A percentile compares a stretch with the other conserved stretches of the same genome.
phyloP scores from a whole-genome alignment of 2,113 vertebrate genomes.

The Burhinus bistriatus region DNA sequence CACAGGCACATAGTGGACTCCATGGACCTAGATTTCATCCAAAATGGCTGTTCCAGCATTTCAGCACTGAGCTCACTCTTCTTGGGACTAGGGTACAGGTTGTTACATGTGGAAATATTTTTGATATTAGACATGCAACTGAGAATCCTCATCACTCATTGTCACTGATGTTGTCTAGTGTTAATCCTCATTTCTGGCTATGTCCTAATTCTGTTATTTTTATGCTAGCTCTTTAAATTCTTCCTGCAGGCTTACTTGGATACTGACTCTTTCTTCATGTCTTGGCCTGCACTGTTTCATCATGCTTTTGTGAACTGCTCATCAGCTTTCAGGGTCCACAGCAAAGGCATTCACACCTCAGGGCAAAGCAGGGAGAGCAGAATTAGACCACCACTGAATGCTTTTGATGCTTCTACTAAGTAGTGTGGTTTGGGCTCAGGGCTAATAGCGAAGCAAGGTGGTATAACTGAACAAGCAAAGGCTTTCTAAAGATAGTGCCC shows the following conservation, averaged over 20 bases:
- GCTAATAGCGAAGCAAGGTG: not conserved
- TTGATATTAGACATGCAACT: not conserved
- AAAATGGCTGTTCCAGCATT: not conserved
- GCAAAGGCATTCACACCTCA: not conserved
- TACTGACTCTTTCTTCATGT: not conserved
- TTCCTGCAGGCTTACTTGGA: not conserved
- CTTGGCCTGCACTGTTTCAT: not conserved
- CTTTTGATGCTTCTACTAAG: not conserved
- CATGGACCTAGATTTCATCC: not conserved
- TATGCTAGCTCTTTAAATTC: not conserved
- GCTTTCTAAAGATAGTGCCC: conserved; percentile 31
- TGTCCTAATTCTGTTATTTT: not conserved
- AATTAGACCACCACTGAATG: not conserved
- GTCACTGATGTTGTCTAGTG: not conserved
- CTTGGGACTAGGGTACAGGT: not conserved
- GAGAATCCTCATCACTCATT: conserved; percentile 10
- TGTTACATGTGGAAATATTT: not conserved
- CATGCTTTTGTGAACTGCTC: not conserved
- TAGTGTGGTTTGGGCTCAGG: not conserved
- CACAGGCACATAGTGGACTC: not conserved
- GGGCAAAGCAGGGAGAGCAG: not conserved
- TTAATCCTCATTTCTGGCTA: not conserved
- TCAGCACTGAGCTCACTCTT: not conserved
- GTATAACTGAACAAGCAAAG: not conserved
- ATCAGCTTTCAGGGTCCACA: not conserved